Evolutionary conservation across 2,113 vertebrate species (phyloP).

Genomic region (Pardalotus punctatus): DNA sequence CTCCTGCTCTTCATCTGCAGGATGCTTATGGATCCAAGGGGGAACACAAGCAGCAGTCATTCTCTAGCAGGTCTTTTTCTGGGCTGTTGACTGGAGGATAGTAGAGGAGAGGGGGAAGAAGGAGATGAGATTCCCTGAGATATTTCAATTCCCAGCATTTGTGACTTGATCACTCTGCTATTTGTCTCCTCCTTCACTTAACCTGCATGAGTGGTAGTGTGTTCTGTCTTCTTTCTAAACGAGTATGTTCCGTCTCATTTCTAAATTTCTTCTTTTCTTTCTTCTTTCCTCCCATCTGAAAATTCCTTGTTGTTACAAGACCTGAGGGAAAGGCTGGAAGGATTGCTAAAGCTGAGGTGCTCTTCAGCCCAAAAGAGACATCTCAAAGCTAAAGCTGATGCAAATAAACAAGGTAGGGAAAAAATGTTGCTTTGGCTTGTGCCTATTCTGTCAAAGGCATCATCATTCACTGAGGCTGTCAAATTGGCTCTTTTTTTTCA

Average conservation of each 20-base stretch:
- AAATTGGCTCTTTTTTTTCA: not conserved
- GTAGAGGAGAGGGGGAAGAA: not conserved
- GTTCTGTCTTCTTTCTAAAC: not conserved
- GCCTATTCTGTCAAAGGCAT: slow-evolving; percentile 39
- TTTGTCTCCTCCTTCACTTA: not conserved
- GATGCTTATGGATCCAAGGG: not conserved
- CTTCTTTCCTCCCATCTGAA: not conserved
- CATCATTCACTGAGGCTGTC: not conserved
- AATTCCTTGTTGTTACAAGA: not conserved
- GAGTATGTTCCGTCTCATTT: not conserved
- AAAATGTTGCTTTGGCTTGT: not conserved
- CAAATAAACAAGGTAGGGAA: not conserved
- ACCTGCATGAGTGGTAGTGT: accelerated
- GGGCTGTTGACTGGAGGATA: not conserved
- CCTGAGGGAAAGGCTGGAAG: not conserved
- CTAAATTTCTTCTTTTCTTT: no score
- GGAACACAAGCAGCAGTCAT: not conserved
- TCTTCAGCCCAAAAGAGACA: not conserved
- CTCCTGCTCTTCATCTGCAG: not conserved
- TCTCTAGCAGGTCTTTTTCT: not conserved
- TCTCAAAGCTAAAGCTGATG: not conserved
- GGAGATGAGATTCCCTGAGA: not conserved
- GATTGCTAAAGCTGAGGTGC: not conserved
- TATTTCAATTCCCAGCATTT: not conserved
- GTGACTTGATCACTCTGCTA: no score